Evolutionary conservation across 2,888 invertebrate species (phyloP), one percentile per base, ranked within the genome.

Genomic region (Nycteola revayana): DNA sequence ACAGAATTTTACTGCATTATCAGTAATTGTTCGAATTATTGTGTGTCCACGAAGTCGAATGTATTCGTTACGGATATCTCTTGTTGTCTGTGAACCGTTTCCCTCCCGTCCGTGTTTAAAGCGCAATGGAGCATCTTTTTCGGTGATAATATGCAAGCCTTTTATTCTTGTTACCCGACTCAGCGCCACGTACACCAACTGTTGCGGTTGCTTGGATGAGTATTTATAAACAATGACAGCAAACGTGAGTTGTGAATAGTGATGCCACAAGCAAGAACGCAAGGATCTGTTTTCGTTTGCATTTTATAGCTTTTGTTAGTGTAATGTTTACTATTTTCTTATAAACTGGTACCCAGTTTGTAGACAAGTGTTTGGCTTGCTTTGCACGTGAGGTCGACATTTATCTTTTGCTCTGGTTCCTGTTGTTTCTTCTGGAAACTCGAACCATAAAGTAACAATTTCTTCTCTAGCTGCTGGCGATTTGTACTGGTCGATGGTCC

Each of bases 231-330:
- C 28, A 14, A 28, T 18, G 9, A 36, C 33, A 34, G 43, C 43
- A 29, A 49, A 59, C 9, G 60, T 59, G 54, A 57, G 29, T 59
- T 60, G 32, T 64, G 57, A 45, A 63, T 9, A 14, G 32, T 37
- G 6, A 10, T 33, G 17, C 8, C 24, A 24, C 24, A 39, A 38
- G 36, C 45, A 6, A 28, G 35, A 32, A 10, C 27, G 7, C 36
- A 25, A 21, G 43, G 39, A 28, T 30, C 18, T 42, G 31, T 29
- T 42, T 44, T 1, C 32, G 33, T 31, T 32, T 39, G 18, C 28
- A 14, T 8, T 26, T 28, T 6, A 24, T 8, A n/a, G 24, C 5
- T 9, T 9, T 24, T 24, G 24, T 24, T 9, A 10, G 9, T n/a
- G 9, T 8, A 9, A 6, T 8, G 8, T 24, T 5, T 7, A 24